Evolutionary conservation across 2,888 invertebrate genomes (phyloP).

Genomic region (Cerastoderma edule): DNA sequence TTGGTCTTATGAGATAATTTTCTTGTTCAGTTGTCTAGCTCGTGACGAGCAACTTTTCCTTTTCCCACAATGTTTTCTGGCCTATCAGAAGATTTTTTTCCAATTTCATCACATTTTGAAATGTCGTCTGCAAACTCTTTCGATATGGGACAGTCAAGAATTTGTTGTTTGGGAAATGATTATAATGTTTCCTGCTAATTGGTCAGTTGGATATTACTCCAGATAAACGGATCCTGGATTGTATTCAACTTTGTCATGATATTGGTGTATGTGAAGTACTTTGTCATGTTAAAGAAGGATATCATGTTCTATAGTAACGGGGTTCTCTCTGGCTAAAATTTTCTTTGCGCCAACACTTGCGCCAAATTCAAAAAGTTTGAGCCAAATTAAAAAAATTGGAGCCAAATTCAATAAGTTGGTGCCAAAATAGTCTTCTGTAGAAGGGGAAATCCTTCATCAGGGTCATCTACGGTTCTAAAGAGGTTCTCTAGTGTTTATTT

Average conservation of each 20-base stretch:
- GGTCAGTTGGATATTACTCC: neutral
- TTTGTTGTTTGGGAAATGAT: slow-evolving; percentile 18
- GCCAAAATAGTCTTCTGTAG: too few species aligned
- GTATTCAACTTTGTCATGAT: slow-evolving; percentile 2
- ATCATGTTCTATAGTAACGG: neutral
- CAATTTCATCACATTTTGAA: slow-evolving; percentile 1
- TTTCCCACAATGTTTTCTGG: slow-evolving; percentile 10
- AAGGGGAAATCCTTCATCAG: too few species aligned
- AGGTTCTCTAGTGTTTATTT: too few species aligned
- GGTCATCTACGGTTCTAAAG: too few species aligned
- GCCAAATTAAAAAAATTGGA: too few species aligned
- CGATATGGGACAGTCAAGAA: neutral
- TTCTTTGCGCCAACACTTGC: too few species aligned
- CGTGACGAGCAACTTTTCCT: neutral
- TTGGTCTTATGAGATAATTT: too few species aligned
- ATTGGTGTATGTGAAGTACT: neutral
- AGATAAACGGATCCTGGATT: neutral
- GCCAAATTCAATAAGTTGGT: too few species aligned
- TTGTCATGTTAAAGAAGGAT: neutral
- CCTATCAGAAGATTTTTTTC: too few species aligned
- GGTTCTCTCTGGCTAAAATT: too few species aligned
- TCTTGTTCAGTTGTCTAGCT: too few species aligned
- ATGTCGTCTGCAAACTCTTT: neutral
- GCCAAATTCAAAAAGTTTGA: too few species aligned
- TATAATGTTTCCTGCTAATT: neutral